Evolutionary conservation across 2,113 vertebrate genomes (phyloP), one percentile per base, ranked within the genome.

Genomic region (Anoura caudifer): DNA sequence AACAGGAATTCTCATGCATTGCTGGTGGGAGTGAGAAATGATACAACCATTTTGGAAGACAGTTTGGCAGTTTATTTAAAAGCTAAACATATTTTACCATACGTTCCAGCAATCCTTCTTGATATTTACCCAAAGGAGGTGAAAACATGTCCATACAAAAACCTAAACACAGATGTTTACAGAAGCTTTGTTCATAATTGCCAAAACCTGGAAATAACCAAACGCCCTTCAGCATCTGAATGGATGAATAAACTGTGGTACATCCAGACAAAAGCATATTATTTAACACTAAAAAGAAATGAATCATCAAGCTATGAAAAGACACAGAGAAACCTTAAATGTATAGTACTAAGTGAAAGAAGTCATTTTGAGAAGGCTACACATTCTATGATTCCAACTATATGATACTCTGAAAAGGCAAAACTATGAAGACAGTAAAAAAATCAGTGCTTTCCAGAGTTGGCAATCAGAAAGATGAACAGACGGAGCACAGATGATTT

Each of bases 221-320:
- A 91, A 91, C 43, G 28, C 52, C 54, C 63, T 91, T 86, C 24
- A 79, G 15, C 61, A 91, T 65, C 11, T 86, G 36, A 92, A 91
- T 20, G 22, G 16, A 86, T 86, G 85, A 61, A 91, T 72, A 80
- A 86, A 95, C 61, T 90, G 26, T 91, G 31, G 41, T 72, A 80
- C 7, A 85, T 79, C 16, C 33, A 86, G 52, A 72, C 13, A 95
- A 86, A 70, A 36, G 43, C 61, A 36, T 86, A 61, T 91, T 80
- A 91, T 7, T 63, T 76, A 79, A n/a, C n/a, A 56, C 54, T 73
- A 91, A 63, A 31, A 63, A 63, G 28, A 63, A 63, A 80, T 54
- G 31, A 87, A 65, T 54, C 85, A 72, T 80, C 36, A 91, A 91
- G 14, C 43, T 86, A 86, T 79, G 36, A 80, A 91, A 91, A 91